phyloP scores from a whole-genome alignment of 2,113 vertebrate genomes.

The Zonotrichia leucophrys region DNA sequence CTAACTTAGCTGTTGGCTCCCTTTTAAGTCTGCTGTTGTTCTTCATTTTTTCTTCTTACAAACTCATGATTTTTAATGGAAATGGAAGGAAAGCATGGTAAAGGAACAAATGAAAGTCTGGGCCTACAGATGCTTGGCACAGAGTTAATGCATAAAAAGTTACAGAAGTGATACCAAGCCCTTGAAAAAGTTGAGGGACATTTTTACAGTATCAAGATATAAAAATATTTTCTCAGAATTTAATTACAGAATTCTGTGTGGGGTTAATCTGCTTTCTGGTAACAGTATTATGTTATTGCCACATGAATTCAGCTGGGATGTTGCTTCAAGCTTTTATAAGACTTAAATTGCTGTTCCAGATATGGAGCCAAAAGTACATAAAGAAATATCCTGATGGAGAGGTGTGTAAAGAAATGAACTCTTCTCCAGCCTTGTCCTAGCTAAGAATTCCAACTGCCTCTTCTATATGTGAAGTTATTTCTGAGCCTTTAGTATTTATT shows the following conservation, averaged over 20 bases:
- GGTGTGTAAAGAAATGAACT: background rate
- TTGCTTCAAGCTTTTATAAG: background rate
- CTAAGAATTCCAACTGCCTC: background rate
- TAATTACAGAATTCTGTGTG: background rate
- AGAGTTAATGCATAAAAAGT: background rate
- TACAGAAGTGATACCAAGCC: background rate
- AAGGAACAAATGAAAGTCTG: background rate
- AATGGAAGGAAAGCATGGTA: background rate
- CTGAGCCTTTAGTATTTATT: slow-evolving; percentile 38
- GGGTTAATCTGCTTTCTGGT: background rate
- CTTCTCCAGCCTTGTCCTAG: background rate
- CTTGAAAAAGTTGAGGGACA: background rate
- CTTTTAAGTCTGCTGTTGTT: background rate
- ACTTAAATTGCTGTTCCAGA: background rate
- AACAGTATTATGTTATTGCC: background rate
- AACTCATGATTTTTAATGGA: background rate
- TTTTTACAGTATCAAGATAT: background rate
- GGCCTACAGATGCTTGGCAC: background rate
- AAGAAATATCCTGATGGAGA: background rate
- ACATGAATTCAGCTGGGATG: background rate
- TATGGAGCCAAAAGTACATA: background rate
- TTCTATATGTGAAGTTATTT: slow-evolving; percentile 21
- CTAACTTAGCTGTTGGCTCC: background rate
- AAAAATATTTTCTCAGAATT: background rate
- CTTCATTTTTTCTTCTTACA: background rate